Evolutionary conservation across 2,888 invertebrate species (phyloP).

Genomic region (Dolomedes plantarius): DNA sequence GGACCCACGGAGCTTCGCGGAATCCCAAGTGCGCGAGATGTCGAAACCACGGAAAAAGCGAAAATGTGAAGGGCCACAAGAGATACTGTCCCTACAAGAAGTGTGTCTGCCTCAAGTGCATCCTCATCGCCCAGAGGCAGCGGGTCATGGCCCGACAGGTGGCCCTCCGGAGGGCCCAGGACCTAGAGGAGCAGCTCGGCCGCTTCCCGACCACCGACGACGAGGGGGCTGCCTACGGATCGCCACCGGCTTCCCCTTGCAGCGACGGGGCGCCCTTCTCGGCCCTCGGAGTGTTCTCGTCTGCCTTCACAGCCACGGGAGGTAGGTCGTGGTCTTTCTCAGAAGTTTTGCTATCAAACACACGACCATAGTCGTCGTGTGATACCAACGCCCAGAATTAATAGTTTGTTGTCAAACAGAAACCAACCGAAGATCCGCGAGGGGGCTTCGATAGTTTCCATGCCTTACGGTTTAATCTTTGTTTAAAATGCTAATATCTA

Average conservation of each 20-base stretch:
- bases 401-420: no score
- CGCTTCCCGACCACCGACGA: slow-evolving; percentile 31
- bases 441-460: no score
- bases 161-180: slow-evolving; percentile 80
- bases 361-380: no score
- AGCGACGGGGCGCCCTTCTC: slow-evolving; percentile 32
- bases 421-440: no score
- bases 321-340: not conserved
- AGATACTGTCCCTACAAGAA: slow-evolving; percentile 89
- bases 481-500: no score
- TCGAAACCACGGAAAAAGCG: slow-evolving; percentile 90
- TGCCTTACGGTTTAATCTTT: no score
- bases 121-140: slow-evolving; percentile 84
- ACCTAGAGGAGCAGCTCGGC: slow-evolving; percentile 71
- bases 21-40: slow-evolving; percentile 82
- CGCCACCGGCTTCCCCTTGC: slow-evolving; percentile 8
- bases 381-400: no score
- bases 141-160: slow-evolving; percentile 83
- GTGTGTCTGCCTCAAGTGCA: slow-evolving; percentile 88
- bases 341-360: no score
- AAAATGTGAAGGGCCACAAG: slow-evolving; percentile 90
- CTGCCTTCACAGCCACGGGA: slow-evolving; percentile 47
- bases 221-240: not conserved
- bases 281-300: slow-evolving; percentile 14
- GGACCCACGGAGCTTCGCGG: slow-evolving; percentile 73